Conservation (phyloP, 1,140 invertebrate genomes). For the Drosophila pachea region DNA sequence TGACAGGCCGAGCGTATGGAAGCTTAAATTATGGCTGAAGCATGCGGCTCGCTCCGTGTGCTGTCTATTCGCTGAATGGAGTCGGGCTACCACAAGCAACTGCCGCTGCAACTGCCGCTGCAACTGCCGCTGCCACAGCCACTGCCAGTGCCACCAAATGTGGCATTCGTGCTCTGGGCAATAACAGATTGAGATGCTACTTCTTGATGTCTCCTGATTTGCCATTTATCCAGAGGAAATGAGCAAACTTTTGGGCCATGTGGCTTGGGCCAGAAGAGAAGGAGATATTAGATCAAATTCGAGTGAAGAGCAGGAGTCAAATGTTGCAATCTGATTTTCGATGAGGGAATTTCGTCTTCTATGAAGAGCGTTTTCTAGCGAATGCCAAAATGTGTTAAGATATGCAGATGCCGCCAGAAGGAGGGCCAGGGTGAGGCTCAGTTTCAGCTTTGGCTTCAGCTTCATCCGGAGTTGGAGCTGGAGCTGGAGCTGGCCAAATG, state of each 20-base stretch:
- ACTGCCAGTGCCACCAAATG: background rate
- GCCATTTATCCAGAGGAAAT: conserved; percentile 26
- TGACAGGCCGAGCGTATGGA: conserved; percentile 60
- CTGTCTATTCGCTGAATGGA: conserved; percentile 33
- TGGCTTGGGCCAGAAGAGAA: too few relatives aligned
- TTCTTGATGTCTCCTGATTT: conserved; percentile 25
- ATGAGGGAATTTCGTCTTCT: conserved; percentile 23
- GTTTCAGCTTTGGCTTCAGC: conserved; percentile 12
- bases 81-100: conserved; percentile 1
- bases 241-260: conserved; percentile 2
- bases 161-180: conserved; percentile 19
- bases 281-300: background rate
- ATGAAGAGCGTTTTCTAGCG: conserved; percentile 49
- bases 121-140: background rate
- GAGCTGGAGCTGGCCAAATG: conserved; percentile 14
- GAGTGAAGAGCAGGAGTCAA: background rate
- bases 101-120: background rate
- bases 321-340: background rate
- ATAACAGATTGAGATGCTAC: conserved; percentile 51
- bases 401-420: conserved; percentile 68
- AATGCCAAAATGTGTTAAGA: conserved; percentile 75
- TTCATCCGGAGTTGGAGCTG: too few relatives aligned
- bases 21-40: conserved; percentile 63
- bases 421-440: conserved; percentile 22
- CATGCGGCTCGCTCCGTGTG: conserved; percentile 27